Evolutionary conservation across 2,113 vertebrate species (phyloP).

Genomic region (Hypocryptadius cinnamomeus): DNA sequence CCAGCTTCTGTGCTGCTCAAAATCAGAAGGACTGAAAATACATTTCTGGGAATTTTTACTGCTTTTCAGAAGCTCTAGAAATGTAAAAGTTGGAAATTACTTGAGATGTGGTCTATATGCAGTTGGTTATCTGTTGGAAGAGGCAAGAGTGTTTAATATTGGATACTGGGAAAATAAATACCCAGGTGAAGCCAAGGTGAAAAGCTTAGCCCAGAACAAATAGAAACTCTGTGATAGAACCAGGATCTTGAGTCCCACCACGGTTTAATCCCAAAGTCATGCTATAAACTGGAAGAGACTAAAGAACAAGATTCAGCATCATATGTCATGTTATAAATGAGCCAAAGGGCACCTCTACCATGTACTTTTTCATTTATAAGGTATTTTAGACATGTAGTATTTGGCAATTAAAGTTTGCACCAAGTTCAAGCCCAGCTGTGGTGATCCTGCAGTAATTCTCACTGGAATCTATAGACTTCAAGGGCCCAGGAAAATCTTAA

Average conservation of each 20-base stretch:
- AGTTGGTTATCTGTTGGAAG: neutral
- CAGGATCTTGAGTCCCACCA: neutral
- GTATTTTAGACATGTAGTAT: neutral
- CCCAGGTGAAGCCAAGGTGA: neutral
- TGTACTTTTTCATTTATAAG: neutral
- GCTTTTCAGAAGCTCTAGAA: neutral
- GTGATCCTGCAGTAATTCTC: neutral
- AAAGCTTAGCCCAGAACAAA: neutral
- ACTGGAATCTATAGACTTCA: neutral
- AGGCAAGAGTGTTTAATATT: neutral
- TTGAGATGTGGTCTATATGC: neutral
- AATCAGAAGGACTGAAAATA: neutral
- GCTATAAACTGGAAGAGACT: neutral
- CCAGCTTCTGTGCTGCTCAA: neutral
- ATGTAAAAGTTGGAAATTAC: neutral
- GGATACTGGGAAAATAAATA: neutral
- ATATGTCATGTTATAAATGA: neutral
- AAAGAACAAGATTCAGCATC: neutral
- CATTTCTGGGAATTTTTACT: neutral
- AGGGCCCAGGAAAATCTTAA: neutral
- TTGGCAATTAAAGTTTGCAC: neutral
- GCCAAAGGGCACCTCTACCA: rapidly evolving
- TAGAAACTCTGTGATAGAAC: neutral
- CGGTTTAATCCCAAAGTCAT: neutral
- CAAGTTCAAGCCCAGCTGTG: neutral